A percentile compares a stretch with the other conserved stretches of the same genome.
phyloP scores from a whole-genome alignment of 2,888 invertebrate species.

The Drosophila bunnanda region DNA sequence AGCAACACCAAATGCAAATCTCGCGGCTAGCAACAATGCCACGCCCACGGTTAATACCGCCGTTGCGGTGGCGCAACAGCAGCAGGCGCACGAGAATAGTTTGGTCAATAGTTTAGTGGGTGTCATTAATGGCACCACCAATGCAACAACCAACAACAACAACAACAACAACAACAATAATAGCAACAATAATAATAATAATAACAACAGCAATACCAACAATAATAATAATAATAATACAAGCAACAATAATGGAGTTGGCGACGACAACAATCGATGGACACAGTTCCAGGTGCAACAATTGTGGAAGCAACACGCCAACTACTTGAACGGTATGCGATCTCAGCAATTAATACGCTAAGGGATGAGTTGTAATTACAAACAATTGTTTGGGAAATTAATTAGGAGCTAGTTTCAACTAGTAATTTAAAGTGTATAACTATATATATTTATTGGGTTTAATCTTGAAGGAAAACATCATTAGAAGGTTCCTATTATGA shows the following conservation, averaged over 20 bases:
- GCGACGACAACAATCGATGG: conserved; percentile 84
- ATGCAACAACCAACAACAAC: conserved; percentile 35
- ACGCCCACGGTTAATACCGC: conserved; percentile 72
- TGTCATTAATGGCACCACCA: conserved; percentile 57
- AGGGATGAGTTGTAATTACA: background rate
- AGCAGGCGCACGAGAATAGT: conserved; percentile 75
- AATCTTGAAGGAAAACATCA: background rate
- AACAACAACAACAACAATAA: conserved; percentile 50
- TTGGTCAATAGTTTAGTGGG: conserved; percentile 77
- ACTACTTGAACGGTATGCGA: conserved; percentile 85
- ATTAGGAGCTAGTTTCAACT: background rate
- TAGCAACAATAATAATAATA: conserved; percentile 64
- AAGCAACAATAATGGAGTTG: conserved; percentile 50
- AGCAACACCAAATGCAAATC: conserved; percentile 77
- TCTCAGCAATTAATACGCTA: background rate
- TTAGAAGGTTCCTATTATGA: background rate
- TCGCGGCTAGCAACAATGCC: conserved; percentile 55
- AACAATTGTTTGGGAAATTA: background rate
- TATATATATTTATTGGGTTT: background rate
- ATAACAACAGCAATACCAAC: conserved; percentile 55
- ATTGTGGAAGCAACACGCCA: conserved; percentile 84
- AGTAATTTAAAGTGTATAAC: background rate
- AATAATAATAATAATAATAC: conserved; percentile 49
- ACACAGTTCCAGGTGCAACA: conserved; percentile 85
- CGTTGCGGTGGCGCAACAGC: conserved; percentile 68